These are phyloP conservation scores for Chunga burmeisteri DNA, from an alignment of 2,113 vertebrate species.

Conservation along the genomic window DNA sequence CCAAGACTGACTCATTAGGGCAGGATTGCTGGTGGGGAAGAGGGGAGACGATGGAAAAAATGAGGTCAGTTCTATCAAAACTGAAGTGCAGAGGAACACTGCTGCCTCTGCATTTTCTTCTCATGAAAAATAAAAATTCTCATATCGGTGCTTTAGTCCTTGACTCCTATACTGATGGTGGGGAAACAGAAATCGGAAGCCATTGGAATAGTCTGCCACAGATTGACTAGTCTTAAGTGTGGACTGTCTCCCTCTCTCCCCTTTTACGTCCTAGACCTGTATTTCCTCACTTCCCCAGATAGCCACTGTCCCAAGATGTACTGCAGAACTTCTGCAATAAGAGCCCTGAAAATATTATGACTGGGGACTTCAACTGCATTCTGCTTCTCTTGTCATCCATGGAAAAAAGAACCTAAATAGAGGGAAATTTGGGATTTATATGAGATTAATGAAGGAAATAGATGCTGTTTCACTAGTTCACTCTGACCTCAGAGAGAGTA, in stretches of 20 bases:
- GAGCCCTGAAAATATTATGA: background rate
- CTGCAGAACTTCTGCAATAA: background rate
- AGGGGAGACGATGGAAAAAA: conserved; percentile 32
- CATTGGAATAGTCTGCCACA: background rate
- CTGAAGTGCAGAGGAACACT: background rate
- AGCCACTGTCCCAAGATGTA: background rate
- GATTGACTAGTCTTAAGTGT: background rate
- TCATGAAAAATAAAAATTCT: background rate
- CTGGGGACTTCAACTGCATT: background rate
- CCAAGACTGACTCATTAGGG: conserved; percentile 46
- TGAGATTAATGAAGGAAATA: background rate
- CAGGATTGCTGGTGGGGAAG: background rate
- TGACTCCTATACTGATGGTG: background rate
- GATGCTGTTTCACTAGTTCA: background rate
- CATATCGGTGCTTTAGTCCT: background rate
- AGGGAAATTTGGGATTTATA: background rate
- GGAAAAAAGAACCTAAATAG: background rate
- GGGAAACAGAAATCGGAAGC: background rate
- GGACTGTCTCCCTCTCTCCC: background rate
- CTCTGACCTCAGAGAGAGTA: background rate
- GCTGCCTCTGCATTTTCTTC: background rate
- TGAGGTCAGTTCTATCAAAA: conserved; percentile 26
- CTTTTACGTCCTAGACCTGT: background rate
- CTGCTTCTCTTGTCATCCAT: background rate
- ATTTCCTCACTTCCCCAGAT: background rate